Percentiles rank a stretch among this genome's conserved stretches.
phyloP scores from a whole-genome alignment of 2,797 vertebrate species.

The Passerculus sandwichensis region DNA sequence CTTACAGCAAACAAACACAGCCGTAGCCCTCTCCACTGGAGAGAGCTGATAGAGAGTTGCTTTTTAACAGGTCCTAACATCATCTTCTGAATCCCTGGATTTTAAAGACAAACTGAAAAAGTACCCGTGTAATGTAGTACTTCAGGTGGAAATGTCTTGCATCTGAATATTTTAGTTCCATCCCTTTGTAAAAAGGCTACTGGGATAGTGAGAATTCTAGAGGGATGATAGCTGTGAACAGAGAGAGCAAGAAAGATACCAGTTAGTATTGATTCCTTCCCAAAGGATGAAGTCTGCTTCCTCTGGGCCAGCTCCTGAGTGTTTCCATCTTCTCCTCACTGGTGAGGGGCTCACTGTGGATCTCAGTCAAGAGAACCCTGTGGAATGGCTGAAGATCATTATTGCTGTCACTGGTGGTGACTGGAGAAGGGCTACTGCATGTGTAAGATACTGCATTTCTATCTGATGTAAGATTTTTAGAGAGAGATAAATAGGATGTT shows the following conservation, averaged over 20 bases:
- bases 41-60: conserved; percentile 29
- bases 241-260: neutral
- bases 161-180: neutral
- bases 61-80: neutral
- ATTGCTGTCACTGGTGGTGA: neutral
- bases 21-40: neutral
- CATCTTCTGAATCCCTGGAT: conserved; percentile 19
- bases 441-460: neutral
- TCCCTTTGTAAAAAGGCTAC: neutral
- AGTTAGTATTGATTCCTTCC: neutral
- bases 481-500: neutral
- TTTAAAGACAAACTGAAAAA: conserved; percentile 3
- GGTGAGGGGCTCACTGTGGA: neutral
- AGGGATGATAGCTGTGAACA: neutral
- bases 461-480: neutral
- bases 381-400: neutral
- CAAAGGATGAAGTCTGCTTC: neutral
- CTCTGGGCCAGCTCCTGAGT: neutral
- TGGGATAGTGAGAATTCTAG: neutral
- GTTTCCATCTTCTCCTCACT: neutral
- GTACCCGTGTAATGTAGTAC: neutral
- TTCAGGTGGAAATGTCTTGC: neutral
- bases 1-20: conserved; percentile 17
- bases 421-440: neutral
- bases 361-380: neutral